Percentiles rank a stretch among this genome's conserved stretches.
These are phyloP conservation scores for Xiphophorus hellerii DNA, from an alignment of 2,113 vertebrate species.

Conservation along the genomic window DNA sequence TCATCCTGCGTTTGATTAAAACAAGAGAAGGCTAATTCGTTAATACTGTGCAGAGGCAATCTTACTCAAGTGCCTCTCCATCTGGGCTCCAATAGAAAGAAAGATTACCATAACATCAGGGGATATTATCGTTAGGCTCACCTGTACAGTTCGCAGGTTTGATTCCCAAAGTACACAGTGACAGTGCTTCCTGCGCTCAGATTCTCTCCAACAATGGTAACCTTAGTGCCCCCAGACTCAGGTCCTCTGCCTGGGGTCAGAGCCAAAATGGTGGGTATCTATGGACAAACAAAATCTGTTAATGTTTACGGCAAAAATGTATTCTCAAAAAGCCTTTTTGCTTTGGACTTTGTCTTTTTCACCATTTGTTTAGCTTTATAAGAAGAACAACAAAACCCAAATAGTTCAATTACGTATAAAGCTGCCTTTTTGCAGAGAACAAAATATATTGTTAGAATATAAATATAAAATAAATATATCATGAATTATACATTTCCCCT, in stretches of 20 bases:
- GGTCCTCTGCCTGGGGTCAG: constrained; percentile 91
- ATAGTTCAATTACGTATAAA: background rate
- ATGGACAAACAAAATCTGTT: constrained; percentile 10
- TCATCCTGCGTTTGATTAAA: constrained; percentile 17
- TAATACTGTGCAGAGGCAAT: constrained; percentile 19
- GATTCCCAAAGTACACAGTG: constrained; percentile 88
- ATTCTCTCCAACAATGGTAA: constrained; percentile 92
- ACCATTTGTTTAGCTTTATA: background rate
- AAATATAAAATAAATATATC: too few relatives aligned
- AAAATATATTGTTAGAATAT: background rate
- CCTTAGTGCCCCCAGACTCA: constrained; percentile 94
- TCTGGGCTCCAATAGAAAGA: constrained; percentile 4
- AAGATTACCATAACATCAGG: background rate
- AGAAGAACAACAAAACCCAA: background rate
- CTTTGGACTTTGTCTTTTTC: background rate
- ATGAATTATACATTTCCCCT: too few relatives aligned
- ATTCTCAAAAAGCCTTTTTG: background rate
- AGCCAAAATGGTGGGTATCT: constrained; percentile 88
- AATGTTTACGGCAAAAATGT: constrained; percentile 16
- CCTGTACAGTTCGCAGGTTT: constrained; percentile 92
- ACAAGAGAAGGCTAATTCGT: constrained; percentile 15
- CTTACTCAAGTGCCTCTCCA: constrained; percentile 1
- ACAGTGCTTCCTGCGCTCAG: constrained; percentile 90
- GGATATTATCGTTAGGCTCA: constrained; percentile 67
- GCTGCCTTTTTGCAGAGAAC: background rate